These are phyloP conservation scores for Silurus meridionalis DNA, from an alignment of 2,113 vertebrate species.

Conservation along the genomic window DNA sequence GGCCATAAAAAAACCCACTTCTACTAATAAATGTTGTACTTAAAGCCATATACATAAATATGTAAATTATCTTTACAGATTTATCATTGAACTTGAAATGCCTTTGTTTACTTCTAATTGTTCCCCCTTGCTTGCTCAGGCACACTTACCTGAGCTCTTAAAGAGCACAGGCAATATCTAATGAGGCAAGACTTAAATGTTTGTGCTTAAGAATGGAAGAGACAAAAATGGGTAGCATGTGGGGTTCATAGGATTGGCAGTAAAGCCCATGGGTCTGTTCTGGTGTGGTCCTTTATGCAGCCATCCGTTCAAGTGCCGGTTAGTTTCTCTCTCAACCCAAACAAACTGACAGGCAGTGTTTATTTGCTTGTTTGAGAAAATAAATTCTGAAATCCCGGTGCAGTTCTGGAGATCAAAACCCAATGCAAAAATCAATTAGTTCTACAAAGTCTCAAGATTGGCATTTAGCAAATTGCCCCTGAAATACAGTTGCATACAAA, in stretches of 20 bases:
- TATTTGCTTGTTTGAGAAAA: constrained; percentile 63
- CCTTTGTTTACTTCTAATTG: neutral
- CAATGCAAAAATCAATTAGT: constrained; percentile 67
- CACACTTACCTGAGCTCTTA: constrained; percentile 36
- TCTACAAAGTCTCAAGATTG: constrained; percentile 69
- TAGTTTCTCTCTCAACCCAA: constrained; percentile 43
- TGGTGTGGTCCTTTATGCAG: constrained; percentile 8
- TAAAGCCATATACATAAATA: neutral
- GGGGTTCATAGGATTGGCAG: neutral
- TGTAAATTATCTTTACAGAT: neutral
- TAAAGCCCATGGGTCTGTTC: constrained; percentile 8
- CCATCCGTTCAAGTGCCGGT: constrained; percentile 39
- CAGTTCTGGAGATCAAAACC: constrained; percentile 59
- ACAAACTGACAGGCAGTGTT: constrained; percentile 58
- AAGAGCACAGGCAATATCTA: neutral
- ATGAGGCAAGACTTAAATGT: neutral
- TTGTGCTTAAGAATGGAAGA: neutral
- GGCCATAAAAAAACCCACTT: neutral
- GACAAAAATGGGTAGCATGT: neutral
- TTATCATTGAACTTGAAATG: neutral
- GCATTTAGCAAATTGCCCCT: constrained; percentile 67
- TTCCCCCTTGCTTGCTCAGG: neutral
- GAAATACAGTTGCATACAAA: constrained; percentile 64
- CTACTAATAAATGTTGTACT: neutral
- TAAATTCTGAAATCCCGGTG: constrained; percentile 51